Evolutionary conservation across 2,113 vertebrate genomes (phyloP), one percentile per base, ranked within the genome.

Genomic region (Dipodomys merriami): DNA sequence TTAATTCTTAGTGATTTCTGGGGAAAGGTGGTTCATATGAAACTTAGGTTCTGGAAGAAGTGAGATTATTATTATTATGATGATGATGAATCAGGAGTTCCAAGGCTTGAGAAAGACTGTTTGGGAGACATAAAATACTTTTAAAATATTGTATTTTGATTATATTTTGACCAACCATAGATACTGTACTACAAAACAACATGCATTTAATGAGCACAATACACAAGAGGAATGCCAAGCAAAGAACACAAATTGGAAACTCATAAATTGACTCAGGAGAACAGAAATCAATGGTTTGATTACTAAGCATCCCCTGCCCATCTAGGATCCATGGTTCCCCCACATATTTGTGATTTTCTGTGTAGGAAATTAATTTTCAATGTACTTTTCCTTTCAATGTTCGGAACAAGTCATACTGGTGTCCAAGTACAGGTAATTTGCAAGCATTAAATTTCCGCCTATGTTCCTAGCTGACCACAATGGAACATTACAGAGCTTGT

Each of bases 291-390:
- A 83, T 44, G 18, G 10, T 7, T 68, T 91, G 60, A 78, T 76
- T 73, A 29, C 53, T 62, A 90, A 71, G 30, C 53, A 39, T 76
- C 6, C 11, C 27, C 39, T 22, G 27, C 53, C 8, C 67, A 49
- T 33, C 23, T 30, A 67, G 71, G 87, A 72, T 64, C 74, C 82
- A 71, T 25, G 86, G 62, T 82, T 65, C 18, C 69, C 29, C 27
- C 10, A 71, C 19, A 86, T 82, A 86, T 77, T 95, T 90, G 79
- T 91, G 53, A 95, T 91, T 96, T 97, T 80, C 94, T 91, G 46
- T 57, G 65, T 30, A 49, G 81, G 53, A 95, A 94, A 86, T 95
- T 90, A 95, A 86, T 94, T 93, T 94, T 78, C 94, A 96, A 83
- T 91, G 86, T 95, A 94, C 91, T 49, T 8, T 74, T 95, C 65